These are phyloP conservation scores for Onychorhynchus coronatus DNA, from an alignment of 2,113 vertebrate species.

Conservation along the genomic window DNA sequence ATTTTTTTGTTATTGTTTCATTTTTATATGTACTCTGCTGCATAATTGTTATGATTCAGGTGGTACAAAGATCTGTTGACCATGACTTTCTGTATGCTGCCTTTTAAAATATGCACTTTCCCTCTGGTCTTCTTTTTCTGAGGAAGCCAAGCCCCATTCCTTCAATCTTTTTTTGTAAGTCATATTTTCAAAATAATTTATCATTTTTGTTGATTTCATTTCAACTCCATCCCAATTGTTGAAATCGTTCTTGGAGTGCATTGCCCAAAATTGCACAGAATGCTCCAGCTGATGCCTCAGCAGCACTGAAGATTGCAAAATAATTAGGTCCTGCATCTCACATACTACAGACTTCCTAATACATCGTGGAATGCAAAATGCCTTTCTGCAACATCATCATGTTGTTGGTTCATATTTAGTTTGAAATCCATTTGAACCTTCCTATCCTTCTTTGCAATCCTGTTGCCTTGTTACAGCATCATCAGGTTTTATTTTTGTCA, in stretches of 20 bases:
- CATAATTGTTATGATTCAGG: neutral
- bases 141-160: neutral
- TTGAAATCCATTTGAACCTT: neutral
- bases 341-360: neutral
- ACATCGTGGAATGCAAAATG: neutral
- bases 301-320: neutral
- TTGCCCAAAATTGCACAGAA: constrained; percentile 13
- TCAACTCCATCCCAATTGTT: constrained; percentile 13
- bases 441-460: neutral
- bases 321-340: constrained; percentile 15
- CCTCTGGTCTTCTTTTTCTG: neutral
- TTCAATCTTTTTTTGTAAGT: neutral
- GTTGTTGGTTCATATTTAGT: neutral
- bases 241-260: constrained; percentile 1
- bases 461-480: neutral
- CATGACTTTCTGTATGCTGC: neutral
- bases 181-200: constrained; percentile 1
- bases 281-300: constrained; percentile 22
- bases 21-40: neutral
- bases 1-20: neutral
- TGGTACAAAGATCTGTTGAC: neutral
- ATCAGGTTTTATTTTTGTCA: neutral
- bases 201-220: constrained; percentile 16
- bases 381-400: neutral
- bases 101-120: neutral